Evolutionary conservation across 2,888 invertebrate species (phyloP).

Genomic region (Dryocosmus kuriphilus): DNA sequence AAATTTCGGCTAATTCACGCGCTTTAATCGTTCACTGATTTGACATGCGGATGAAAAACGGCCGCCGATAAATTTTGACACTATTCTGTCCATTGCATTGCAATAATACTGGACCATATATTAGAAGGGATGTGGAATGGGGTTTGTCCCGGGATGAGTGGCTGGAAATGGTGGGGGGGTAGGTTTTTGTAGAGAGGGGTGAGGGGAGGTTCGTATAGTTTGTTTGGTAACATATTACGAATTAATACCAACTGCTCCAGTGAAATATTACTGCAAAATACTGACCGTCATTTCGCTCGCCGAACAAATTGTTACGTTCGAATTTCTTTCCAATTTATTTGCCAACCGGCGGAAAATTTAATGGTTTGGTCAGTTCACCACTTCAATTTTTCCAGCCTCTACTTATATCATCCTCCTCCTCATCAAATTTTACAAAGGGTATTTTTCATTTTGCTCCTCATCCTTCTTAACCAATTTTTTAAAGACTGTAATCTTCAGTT

Average conservation of each 20-base stretch:
- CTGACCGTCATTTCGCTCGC: constrained; percentile 76
- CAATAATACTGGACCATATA: constrained; percentile 78
- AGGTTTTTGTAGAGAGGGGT: too few species aligned
- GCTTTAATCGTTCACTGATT: constrained; percentile 77
- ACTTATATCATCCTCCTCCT: background rate
- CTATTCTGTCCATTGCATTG: constrained; percentile 78
- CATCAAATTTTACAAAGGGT: constrained; percentile 1
- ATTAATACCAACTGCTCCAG: constrained; percentile 78
- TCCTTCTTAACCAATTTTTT: background rate
- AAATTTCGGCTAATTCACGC: constrained; percentile 74
- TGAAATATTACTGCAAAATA: constrained; percentile 78
- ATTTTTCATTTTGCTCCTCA: background rate
- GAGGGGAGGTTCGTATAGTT: constrained; percentile 69
- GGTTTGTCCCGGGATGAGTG: constrained; percentile 60
- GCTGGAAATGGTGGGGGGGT: too few species aligned
- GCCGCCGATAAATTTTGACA: constrained; percentile 78
- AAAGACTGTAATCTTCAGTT: too few species aligned
- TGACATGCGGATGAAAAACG: constrained; percentile 77
- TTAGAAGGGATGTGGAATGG: constrained; percentile 70
- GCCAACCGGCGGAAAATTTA: constrained; percentile 50
- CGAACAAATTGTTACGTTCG: constrained; percentile 69
- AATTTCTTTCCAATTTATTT: constrained; percentile 71
- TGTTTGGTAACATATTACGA: constrained; percentile 77
- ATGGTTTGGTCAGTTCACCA: constrained; percentile 26
- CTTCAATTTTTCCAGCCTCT: background rate